Conservation (phyloP, 2,113 vertebrate species). For the Pandion haliaetus region DNA sequence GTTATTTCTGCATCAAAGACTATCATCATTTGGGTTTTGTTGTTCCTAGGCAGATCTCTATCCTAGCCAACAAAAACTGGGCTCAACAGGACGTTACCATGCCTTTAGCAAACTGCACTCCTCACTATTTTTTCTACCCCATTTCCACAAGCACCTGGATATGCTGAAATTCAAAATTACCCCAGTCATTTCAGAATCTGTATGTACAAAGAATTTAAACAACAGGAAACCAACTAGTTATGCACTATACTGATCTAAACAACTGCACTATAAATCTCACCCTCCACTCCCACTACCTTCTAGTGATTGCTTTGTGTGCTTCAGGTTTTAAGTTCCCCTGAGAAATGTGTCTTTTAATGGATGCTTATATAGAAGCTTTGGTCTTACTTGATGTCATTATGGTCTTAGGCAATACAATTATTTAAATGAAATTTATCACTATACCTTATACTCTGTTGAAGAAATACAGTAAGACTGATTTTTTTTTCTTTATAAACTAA, state of each 20-base stretch:
- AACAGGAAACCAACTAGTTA: not conserved
- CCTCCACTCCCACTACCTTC: not conserved
- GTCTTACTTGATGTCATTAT: not conserved
- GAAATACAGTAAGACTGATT: not conserved
- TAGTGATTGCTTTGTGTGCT: not conserved
- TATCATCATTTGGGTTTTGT: not conserved
- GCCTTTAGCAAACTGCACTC: not conserved
- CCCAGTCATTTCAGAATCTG: not conserved
- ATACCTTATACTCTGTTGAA: not conserved
- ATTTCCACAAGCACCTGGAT: not conserved
- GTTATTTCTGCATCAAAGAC: not conserved
- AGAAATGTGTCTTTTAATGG: not conserved
- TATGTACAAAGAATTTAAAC: not conserved
- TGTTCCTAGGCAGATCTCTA: not conserved
- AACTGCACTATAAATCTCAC: not conserved
- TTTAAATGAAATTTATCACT: not conserved
- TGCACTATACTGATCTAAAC: not conserved
- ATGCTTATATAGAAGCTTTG: not conserved
- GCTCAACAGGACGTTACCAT: not conserved
- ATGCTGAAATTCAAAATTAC: not conserved
- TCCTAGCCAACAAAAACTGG: not conserved
- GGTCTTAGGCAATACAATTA: not conserved
- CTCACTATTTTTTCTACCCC: not conserved
- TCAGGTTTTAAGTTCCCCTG: not conserved
- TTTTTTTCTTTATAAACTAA: conserved; percentile 51